Evolutionary conservation across 2,797 vertebrate genomes (phyloP).

Genomic region (Lacerta agilis): DNA sequence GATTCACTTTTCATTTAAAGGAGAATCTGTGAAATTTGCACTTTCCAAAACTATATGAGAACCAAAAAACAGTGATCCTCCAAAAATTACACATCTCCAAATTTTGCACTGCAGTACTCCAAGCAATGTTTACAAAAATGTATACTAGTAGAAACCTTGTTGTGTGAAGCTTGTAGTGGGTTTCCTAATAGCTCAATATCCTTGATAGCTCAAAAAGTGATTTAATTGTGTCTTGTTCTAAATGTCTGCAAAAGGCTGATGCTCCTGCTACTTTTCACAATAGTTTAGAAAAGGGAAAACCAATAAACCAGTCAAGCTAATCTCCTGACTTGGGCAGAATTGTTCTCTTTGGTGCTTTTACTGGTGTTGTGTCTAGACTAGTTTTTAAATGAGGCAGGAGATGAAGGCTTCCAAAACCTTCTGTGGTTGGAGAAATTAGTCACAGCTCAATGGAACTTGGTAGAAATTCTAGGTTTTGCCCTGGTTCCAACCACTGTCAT

Average conservation of each 20-base stretch:
- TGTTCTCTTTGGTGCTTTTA: neutral
- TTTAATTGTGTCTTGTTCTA: neutral
- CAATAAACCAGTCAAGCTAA: neutral
- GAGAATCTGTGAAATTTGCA: too few species aligned
- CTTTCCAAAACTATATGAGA: too few species aligned
- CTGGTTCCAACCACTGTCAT: conserved; percentile 3
- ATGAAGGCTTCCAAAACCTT: neutral
- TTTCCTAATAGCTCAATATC: neutral
- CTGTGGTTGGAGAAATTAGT: conserved; percentile 22
- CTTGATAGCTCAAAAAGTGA: neutral
- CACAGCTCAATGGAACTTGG: conserved; percentile 1
- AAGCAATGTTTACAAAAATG: too few species aligned
- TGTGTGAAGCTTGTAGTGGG: too few species aligned
- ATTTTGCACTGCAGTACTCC: too few species aligned
- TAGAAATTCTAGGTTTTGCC: neutral
- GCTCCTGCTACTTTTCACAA: neutral
- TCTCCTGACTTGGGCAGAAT: neutral
- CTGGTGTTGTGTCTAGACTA: conserved; percentile 18
- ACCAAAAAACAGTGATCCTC: too few species aligned
- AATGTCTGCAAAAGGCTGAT: neutral
- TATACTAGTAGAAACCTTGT: too few species aligned
- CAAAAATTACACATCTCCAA: too few species aligned
- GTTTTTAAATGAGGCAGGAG: conserved; percentile 5
- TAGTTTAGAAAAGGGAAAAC: neutral
- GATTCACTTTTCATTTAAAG: too few species aligned